Conservation (phyloP, 1,140 invertebrate genomes). For the Leptinotarsa undecemlineata region DNA sequence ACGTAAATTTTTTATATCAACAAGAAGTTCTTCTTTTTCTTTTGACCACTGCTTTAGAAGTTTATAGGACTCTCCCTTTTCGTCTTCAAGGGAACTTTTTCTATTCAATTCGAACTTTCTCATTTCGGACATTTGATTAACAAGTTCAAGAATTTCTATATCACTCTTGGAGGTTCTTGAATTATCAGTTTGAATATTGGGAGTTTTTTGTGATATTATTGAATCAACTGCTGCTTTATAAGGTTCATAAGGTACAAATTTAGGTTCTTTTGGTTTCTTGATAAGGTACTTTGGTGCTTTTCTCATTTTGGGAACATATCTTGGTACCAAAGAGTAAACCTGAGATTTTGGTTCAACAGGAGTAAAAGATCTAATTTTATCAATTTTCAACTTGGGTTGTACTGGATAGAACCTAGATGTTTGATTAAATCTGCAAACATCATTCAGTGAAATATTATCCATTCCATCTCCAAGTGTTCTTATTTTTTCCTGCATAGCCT, state of each 20-base stretch:
- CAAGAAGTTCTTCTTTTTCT: constrained; percentile 54
- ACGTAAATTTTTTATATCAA: constrained; percentile 63
- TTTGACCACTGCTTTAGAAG: constrained; percentile 48
- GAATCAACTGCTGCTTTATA: constrained; percentile 84
- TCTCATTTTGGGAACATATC: constrained; percentile 47
- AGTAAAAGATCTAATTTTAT: constrained; percentile 44
- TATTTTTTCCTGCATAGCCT: constrained; percentile 12
- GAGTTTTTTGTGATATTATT: constrained; percentile 61
- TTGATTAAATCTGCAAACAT: constrained; percentile 22
- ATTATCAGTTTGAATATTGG: constrained; percentile 13
- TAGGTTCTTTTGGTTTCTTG: constrained; percentile 71
- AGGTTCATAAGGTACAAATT: constrained; percentile 87
- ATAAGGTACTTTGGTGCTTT: constrained; percentile 46
- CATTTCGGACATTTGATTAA: constrained; percentile 68
- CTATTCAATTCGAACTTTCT: constrained; percentile 61
- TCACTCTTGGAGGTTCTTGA: constrained; percentile 63
- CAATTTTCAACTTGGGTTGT: constrained; percentile 30
- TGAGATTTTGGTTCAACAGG: constrained; percentile 47
- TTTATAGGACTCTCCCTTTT: constrained; percentile 46
- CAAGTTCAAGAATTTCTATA: constrained; percentile 70
- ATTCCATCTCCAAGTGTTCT: constrained; percentile 53
- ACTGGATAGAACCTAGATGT: constrained; percentile 24
- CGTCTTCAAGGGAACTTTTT: constrained; percentile 38
- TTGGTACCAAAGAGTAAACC: constrained; percentile 48
- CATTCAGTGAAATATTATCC: constrained; percentile 44